phyloP scores from a whole-genome alignment of 2,888 invertebrate genomes.

The Adelphocoris suturalis region DNA sequence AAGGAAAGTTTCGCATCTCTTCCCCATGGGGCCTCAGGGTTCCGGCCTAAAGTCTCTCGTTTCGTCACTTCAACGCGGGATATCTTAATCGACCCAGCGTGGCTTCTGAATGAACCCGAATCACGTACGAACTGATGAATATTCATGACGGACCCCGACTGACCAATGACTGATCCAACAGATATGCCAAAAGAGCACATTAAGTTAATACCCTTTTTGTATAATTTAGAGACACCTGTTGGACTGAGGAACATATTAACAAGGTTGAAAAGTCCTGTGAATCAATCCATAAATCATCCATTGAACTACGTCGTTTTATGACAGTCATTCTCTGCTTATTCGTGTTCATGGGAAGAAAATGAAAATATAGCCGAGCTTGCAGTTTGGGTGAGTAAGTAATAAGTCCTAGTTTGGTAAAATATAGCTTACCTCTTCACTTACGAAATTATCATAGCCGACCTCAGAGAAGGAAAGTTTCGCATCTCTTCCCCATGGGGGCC shows the following conservation, averaged over 20 bases:
- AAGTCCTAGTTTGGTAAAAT: too few relatives aligned
- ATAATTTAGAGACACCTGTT: constrained; percentile 15
- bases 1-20: constrained; percentile 14
- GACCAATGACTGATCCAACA: neutral
- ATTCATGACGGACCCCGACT: constrained; percentile 45
- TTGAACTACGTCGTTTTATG: too few relatives aligned
- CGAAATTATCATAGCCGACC: too few relatives aligned
- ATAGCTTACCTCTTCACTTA: too few relatives aligned
- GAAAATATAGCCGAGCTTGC: too few relatives aligned
- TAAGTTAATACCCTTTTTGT: constrained; percentile 41
- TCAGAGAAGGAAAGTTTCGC: neutral
- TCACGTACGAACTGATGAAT: constrained; percentile 49
- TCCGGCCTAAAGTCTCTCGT: neutral
- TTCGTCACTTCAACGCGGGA: constrained; percentile 52
- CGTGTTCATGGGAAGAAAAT: too few relatives aligned
- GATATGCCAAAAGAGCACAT: constrained; percentile 53
- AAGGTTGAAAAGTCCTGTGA: neutral
- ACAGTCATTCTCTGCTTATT: too few relatives aligned
- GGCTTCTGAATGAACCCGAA: constrained; percentile 48
- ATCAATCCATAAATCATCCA: neutral
- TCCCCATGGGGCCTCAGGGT: neutral
- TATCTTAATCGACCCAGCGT: constrained; percentile 49
- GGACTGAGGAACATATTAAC: neutral
- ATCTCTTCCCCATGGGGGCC: constrained; percentile 13
- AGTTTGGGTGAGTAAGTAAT: too few relatives aligned